phyloP scores from a whole-genome alignment of 1,140 invertebrate genomes.

The Acromyrmex heyeri region DNA sequence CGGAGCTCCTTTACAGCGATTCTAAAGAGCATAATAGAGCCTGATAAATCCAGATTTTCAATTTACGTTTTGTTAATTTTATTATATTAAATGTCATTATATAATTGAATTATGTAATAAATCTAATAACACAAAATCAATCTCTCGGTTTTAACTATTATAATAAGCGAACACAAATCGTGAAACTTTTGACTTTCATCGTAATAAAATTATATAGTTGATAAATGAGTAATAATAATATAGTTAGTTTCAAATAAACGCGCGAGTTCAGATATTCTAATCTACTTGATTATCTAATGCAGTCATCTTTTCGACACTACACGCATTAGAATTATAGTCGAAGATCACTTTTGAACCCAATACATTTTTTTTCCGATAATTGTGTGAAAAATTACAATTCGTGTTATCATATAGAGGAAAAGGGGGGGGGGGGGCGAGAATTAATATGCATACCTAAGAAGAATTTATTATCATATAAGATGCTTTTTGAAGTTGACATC shows the following conservation, averaged over 20 bases:
- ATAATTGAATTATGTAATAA: background rate
- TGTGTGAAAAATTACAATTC: background rate
- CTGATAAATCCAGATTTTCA: background rate
- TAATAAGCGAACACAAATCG: background rate
- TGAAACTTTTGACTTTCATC: background rate
- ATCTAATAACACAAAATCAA: background rate
- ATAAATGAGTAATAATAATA: background rate
- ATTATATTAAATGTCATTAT: background rate
- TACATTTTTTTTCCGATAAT: constrained; percentile 8
- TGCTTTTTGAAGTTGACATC: too few species aligned
- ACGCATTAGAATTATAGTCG: background rate
- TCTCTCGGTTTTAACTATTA: background rate
- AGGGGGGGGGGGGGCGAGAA: too few species aligned
- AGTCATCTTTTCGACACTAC: background rate
- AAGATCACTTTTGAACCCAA: background rate
- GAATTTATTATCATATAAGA: too few species aligned
- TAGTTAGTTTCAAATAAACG: constrained; percentile 1
- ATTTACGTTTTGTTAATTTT: constrained; percentile 26
- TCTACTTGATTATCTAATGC: background rate
- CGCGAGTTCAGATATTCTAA: background rate
- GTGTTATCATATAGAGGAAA: background rate
- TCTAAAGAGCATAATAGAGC: background rate
- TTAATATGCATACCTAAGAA: too few species aligned
- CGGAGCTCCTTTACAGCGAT: background rate
- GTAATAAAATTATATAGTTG: background rate